Evolutionary conservation across 2,797 vertebrate genomes (phyloP).

Genomic region (Bradypodion pumilum): DNA sequence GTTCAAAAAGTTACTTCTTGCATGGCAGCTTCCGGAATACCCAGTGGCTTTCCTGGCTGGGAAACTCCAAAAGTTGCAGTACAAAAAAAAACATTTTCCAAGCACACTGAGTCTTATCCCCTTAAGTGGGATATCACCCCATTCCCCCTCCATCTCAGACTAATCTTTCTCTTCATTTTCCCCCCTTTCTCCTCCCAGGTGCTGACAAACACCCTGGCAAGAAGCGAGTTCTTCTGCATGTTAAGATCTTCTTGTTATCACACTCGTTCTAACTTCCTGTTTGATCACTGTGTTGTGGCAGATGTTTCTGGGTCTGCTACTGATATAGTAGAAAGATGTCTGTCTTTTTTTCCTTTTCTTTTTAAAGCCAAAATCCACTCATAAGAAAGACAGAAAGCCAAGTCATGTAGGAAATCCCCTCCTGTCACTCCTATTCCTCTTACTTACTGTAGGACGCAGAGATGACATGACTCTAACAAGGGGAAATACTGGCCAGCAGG

Average conservation of each 20-base stretch:
- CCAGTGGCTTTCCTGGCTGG: not conserved
- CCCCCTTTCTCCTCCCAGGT: slow-evolving; percentile 23
- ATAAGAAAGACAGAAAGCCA: slow-evolving; percentile 39
- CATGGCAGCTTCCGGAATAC: not conserved
- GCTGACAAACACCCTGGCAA: slow-evolving; percentile 39
- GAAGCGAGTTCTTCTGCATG: accelerated
- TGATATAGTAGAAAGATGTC: not conserved
- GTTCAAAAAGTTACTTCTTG: too few species aligned
- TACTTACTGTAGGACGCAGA: slow-evolving; percentile 43
- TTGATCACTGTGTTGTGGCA: slow-evolving; percentile 43
- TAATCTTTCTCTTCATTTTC: not conserved
- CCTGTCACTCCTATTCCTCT: slow-evolving; percentile 57
- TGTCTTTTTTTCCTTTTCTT: not conserved
- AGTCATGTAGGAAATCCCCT: slow-evolving; percentile 63
- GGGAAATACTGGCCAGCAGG: slow-evolving; percentile 43
- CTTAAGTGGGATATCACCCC: too few species aligned
- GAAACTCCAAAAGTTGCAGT: not conserved
- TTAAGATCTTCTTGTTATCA: slow-evolving; percentile 17
- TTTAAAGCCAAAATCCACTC: not conserved
- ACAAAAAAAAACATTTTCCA: not conserved
- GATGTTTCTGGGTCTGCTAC: slow-evolving; percentile 51
- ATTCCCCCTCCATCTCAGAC: slow-evolving; percentile 4
- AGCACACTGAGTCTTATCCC: too few species aligned
- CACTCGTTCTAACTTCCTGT: slow-evolving; percentile 43
- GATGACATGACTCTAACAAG: slow-evolving; percentile 57